Evolutionary conservation across 2,113 vertebrate genomes (phyloP).

Genomic region (Dromas ardeola): DNA sequence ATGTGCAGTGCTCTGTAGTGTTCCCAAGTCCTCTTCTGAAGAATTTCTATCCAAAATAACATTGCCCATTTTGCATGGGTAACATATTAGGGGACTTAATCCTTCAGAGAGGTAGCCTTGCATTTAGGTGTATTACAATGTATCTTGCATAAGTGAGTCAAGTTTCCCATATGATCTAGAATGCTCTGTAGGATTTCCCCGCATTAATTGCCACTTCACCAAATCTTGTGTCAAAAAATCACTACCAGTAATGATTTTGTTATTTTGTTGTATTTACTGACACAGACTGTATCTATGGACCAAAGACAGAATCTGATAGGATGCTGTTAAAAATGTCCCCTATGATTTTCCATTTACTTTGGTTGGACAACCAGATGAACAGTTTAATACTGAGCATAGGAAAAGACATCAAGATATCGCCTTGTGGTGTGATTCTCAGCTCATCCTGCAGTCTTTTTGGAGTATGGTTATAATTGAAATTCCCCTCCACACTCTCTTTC

Average conservation of each 20-base stretch:
- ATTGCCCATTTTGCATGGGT: not conserved
- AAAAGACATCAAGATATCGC: not conserved
- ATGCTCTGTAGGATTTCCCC: not conserved
- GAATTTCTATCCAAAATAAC: not conserved
- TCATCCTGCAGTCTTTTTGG: not conserved
- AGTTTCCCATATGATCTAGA: not conserved
- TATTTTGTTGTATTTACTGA: not conserved
- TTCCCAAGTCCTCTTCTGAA: not conserved
- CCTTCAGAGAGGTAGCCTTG: not conserved
- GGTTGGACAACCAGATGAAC: not conserved
- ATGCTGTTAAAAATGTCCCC: not conserved
- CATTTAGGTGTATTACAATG: not conserved
- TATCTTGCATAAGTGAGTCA: not conserved
- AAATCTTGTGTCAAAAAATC: not conserved
- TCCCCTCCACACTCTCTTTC: not conserved
- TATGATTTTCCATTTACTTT: not conserved
- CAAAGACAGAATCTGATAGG: not conserved
- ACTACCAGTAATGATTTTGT: not conserved
- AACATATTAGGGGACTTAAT: not conserved
- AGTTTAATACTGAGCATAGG: not conserved
- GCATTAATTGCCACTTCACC: not conserved
- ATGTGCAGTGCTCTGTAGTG: not conserved
- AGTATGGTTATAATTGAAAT: slow-evolving; percentile 6
- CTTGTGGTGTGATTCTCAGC: not conserved
- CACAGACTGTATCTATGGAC: not conserved